Evolutionary conservation across 2,113 vertebrate genomes (phyloP).

Genomic region (Melanotaenia duboulayi): DNA sequence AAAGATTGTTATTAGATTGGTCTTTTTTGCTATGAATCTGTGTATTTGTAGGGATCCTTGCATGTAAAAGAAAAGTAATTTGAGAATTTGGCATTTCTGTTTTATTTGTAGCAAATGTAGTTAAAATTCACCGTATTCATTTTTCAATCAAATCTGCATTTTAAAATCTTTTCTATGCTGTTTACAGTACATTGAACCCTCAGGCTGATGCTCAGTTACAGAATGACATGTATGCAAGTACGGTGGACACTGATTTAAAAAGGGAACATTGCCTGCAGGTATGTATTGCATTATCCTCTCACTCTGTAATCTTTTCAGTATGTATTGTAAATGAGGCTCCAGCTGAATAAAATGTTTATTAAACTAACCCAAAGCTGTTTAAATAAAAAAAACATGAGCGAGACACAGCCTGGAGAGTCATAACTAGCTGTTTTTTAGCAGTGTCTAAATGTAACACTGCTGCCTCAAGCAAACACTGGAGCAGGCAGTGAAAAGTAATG

Average conservation of each 20-base stretch:
- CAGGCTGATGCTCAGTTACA: neutral
- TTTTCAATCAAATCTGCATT: neutral
- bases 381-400: neutral
- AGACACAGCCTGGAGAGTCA: neutral
- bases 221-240: conserved; percentile 21
- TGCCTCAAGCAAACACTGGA: neutral
- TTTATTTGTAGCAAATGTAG: neutral
- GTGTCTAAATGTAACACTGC: neutral
- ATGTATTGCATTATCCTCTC: neutral
- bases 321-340: neutral
- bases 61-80: neutral
- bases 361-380: neutral
- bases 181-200: neutral
- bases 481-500: neutral
- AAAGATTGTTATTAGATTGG: neutral
- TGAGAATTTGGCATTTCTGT: neutral
- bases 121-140: neutral
- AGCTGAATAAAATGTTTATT: neutral
- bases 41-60: neutral
- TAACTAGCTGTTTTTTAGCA: neutral
- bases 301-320: neutral
- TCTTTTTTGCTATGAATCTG: neutral
- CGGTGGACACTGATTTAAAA: neutral
- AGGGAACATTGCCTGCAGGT: neutral
- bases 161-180: neutral